These are phyloP conservation scores for Cephus pygmeus DNA, from an alignment of 2,888 invertebrate species.

Conservation along the genomic window DNA sequence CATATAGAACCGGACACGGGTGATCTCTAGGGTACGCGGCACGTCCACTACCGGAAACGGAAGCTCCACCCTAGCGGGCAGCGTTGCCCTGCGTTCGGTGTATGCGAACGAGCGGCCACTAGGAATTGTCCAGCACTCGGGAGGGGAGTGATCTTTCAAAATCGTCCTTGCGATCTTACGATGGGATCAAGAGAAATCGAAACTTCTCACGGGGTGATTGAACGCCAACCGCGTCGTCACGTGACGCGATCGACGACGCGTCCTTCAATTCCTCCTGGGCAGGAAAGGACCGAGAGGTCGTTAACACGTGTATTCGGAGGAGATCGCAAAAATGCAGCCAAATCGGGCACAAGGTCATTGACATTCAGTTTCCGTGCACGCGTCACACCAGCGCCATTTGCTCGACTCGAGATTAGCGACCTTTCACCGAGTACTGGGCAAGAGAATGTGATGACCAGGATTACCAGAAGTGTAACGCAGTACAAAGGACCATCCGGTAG, in stretches of 20 bases:
- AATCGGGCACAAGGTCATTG: conserved; percentile 46
- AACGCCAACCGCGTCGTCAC: conserved; percentile 10
- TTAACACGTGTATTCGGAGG: conserved; percentile 17
- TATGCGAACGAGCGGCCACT: background rate
- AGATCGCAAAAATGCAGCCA: conserved; percentile 4
- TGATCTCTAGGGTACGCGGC: conserved; percentile 44
- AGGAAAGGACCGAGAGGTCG: conserved; percentile 18
- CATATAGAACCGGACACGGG: conserved; percentile 28
- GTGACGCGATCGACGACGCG: too few relatives aligned
- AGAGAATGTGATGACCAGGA: too few relatives aligned
- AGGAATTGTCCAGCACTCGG: background rate
- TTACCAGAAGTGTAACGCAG: too few relatives aligned
- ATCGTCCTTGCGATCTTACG: background rate
- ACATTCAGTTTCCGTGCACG: conserved; percentile 34
- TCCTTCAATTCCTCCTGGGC: too few relatives aligned
- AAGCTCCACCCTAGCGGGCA: conserved; percentile 58
- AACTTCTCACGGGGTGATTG: background rate
- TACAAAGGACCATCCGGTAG: too few relatives aligned
- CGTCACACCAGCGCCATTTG: conserved; percentile 24
- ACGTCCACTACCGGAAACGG: conserved; percentile 62
- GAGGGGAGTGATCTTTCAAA: too few relatives aligned
- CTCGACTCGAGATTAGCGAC: conserved; percentile 7
- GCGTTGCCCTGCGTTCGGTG: conserved; percentile 21
- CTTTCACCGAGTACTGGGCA: background rate
- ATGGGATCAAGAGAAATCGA: background rate